Base-by-base conservation (phyloP, 2,797 vertebrate genomes). In the Pachyuromys duprasi region DNA sequence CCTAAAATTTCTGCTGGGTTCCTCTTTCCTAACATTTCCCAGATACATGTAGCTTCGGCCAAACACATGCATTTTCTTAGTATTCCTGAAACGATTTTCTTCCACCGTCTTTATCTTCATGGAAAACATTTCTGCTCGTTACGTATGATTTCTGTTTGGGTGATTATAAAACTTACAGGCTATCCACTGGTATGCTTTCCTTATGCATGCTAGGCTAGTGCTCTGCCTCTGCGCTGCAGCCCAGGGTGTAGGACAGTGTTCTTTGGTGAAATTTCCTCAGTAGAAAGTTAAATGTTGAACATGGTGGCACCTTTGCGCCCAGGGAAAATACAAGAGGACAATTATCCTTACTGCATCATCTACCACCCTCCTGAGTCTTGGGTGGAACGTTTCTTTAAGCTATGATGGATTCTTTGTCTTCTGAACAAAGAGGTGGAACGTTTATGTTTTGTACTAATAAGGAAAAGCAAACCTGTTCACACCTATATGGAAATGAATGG, bases 401-500 rank as follows among this genome's bases (percentile, higher is more conserved):
- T 20, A 3, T 15, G 20, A 53, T 94, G 22, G 20, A 84, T 62
- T 93, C n/a, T 89, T 79, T 76, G 79, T 72, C 57, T 65, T 91
- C 63, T 57, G 2, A 53, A 36, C 89, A 87, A 67, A 70, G 28
- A 89, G 36, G 3, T 22, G 15, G 53, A 11, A n/a, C 31, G 92
- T 89, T 76, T 72, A 83, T 86, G 78, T 70, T 90, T 90, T 93
- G 31, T 82, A 36, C 55, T 60, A 86, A 88, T 33, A 92, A 86
- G 57, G 42, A 65, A 90, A 87, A 92, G 33, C 72, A 90, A 94
- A 89, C 70, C 20, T 31, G 65, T 72, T 20, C 49, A 95, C 36
- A 20, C 12, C 33, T 74, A 1, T 75, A 14, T 65, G 65, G 67
- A 92, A 90, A 70, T 70, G 13, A 80, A 70, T 60, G 62, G 42